A percentile compares a stretch with the other conserved stretches of the same genome.
These are phyloP conservation scores for Cryptocephalus primarius DNA, from an alignment of 2,888 invertebrate genomes.

Conservation along the genomic window DNA sequence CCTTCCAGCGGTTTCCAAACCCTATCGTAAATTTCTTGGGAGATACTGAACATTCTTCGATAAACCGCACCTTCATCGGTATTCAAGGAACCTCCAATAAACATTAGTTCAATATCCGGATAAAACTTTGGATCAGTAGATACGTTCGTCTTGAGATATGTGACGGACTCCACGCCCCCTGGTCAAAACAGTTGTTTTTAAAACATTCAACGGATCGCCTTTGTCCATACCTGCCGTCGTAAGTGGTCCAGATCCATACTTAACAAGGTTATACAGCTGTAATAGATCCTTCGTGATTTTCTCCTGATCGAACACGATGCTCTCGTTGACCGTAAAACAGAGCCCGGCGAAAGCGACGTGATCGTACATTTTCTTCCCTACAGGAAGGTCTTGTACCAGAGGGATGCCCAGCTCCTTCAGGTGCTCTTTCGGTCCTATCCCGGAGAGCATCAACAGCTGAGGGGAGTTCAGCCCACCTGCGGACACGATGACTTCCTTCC, in stretches of 20 bases:
- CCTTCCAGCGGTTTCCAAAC: constrained; percentile 45
- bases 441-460: constrained; percentile 59
- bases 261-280: constrained; percentile 33
- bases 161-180: constrained; percentile 48
- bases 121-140: constrained; percentile 42
- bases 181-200: constrained; percentile 12
- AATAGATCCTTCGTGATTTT: constrained; percentile 13
- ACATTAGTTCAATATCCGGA: constrained; percentile 62
- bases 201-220: neutral
- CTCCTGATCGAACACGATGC: constrained; percentile 13
- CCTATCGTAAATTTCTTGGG: constrained; percentile 42
- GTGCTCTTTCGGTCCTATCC: constrained; percentile 52
- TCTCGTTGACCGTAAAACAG: constrained; percentile 20
- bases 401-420: constrained; percentile 45
- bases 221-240: constrained; percentile 26
- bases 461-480: constrained; percentile 70
- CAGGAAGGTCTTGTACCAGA: constrained; percentile 53
- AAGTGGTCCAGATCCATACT: constrained; percentile 42
- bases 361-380: constrained; percentile 55
- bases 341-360: constrained; percentile 47
- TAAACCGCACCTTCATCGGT: constrained; percentile 25
- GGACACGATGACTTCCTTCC: constrained; percentile 48
- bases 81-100: constrained; percentile 42
- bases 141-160: constrained; percentile 47
- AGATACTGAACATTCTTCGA: constrained; percentile 40